Percentiles rank a stretch among this genome's conserved stretches.
phyloP scores from a whole-genome alignment of 2,797 vertebrate genomes.

The Protosalanx chinensis region DNA sequence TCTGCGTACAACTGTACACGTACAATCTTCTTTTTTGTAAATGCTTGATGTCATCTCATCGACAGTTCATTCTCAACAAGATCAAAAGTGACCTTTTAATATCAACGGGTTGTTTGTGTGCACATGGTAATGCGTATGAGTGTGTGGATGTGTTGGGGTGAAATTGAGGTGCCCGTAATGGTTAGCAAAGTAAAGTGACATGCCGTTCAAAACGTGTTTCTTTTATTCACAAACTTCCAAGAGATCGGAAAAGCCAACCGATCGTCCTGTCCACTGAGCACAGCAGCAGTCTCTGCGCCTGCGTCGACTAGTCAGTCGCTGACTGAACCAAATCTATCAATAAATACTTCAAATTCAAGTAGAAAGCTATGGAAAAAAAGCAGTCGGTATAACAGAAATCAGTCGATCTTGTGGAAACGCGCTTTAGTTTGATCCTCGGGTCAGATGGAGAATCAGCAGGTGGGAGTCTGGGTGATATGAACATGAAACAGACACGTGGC shows the following conservation, averaged over 20 bases:
- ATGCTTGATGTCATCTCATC: not conserved
- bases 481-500: constrained; percentile 29
- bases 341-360: constrained; percentile 75
- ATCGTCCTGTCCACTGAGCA: constrained; percentile 48
- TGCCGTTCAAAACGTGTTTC: constrained; percentile 59
- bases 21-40: not conserved
- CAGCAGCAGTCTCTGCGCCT: constrained; percentile 54
- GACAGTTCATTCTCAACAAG: not conserved
- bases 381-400: constrained; percentile 42
- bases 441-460: constrained; percentile 24
- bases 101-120: not conserved
- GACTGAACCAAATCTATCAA: constrained; percentile 53
- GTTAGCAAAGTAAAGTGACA: constrained; percentile 11
- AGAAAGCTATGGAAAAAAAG: constrained; percentile 62
- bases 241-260: constrained; percentile 57
- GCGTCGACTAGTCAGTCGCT: constrained; percentile 38
- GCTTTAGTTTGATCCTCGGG: constrained; percentile 5
- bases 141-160: not conserved
- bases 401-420: constrained; percentile 46
- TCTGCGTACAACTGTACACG: not conserved
- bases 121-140: not conserved
- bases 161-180: not conserved
- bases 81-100: not conserved
- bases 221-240: constrained; percentile 75
- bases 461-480: constrained; percentile 48